Conservation (phyloP, 1,140 invertebrate genomes). For the Sinella curviseta region DNA sequence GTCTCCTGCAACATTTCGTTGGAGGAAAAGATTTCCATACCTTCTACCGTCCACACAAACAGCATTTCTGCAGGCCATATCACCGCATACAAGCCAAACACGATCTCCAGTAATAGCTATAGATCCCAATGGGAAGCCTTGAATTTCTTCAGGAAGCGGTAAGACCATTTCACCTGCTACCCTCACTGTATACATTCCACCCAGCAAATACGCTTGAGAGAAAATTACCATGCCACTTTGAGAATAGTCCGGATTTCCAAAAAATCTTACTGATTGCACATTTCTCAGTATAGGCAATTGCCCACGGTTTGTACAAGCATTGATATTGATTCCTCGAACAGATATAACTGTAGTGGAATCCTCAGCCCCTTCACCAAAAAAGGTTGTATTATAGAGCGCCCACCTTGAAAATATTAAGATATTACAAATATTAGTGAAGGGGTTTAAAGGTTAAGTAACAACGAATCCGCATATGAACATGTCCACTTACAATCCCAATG, state of each 20-base stretch:
- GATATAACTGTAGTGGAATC: not conserved
- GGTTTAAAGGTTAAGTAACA: too few species aligned
- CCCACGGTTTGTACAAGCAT: not conserved
- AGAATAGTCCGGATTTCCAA: not conserved
- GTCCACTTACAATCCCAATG: not conserved
- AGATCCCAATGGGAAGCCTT: not conserved
- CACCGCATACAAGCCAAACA: not conserved
- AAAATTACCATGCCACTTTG: not conserved
- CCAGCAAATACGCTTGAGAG: not conserved
- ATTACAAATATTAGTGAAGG: too few species aligned
- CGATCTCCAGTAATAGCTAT: not conserved
- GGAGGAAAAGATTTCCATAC: not conserved
- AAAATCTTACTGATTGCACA: not conserved
- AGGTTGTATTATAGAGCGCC: not conserved
- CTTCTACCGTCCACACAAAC: not conserved
- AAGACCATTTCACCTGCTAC: not conserved
- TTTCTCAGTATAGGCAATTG: not conserved
- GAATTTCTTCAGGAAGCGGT: not conserved
- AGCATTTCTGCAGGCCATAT: not conserved
- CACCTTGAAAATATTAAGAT: not conserved
- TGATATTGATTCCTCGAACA: not conserved
- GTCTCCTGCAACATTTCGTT: not conserved
- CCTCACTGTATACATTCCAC: not conserved
- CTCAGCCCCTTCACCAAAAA: not conserved
- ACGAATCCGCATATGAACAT: too few species aligned